Percentiles rank a stretch among this genome's conserved stretches.
Conservation (phyloP, 2,113 vertebrate genomes). For the Craseonycteris thonglongyai region DNA sequence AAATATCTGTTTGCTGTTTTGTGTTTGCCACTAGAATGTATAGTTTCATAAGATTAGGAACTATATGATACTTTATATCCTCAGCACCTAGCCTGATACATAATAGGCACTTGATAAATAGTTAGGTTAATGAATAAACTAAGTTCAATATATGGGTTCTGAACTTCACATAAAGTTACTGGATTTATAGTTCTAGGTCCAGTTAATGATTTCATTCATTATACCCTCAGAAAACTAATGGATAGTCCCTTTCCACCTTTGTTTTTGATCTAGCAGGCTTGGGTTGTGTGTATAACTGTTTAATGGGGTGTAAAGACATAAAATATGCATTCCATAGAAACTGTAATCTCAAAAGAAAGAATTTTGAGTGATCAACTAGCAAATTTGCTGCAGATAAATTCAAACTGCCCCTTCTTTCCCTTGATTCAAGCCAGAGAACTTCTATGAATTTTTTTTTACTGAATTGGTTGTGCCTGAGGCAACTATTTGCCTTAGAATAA, state of each 20-base stretch:
- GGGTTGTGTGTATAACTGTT: not conserved
- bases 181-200: not conserved
- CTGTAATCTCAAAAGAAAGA: not conserved
- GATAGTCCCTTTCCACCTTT: not conserved
- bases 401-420: not conserved
- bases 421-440: not conserved
- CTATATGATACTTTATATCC: not conserved
- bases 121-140: not conserved
- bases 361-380: not conserved
- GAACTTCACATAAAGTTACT: not conserved
- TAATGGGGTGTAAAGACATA: not conserved
- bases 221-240: not conserved
- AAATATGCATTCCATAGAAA: not conserved
- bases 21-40: not conserved
- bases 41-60: not conserved
- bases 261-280: not conserved
- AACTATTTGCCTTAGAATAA: not conserved
- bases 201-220: not conserved
- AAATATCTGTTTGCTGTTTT: not conserved
- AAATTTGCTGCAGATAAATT: not conserved
- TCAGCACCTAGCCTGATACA: not conserved
- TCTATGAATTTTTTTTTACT: not conserved
- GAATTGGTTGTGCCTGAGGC: not conserved
- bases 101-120: not conserved
- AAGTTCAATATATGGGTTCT: not conserved